Conservation (phyloP, 53 echinoderm and acorn worm species). For the Holothuria leucospilota region DNA sequence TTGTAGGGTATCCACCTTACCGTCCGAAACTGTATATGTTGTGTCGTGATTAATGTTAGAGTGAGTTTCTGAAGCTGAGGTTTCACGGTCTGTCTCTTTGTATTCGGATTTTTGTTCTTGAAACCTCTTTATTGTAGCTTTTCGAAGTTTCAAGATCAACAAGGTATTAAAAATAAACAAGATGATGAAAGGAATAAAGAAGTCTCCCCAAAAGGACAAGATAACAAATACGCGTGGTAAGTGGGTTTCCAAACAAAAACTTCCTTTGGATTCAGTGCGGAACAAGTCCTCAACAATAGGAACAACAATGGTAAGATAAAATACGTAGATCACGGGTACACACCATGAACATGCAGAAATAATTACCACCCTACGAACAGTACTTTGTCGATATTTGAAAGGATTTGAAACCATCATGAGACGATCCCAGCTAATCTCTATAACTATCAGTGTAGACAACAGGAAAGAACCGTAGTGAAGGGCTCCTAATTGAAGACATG, state of each 20-base stretch:
- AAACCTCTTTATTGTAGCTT: neutral
- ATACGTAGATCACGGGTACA: neutral
- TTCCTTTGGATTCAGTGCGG: neutral
- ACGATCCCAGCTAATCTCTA: too few species aligned
- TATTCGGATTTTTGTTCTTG: neutral
- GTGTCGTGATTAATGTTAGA: neutral
- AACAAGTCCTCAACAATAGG: neutral
- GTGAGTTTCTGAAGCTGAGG: neutral
- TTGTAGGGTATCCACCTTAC: too few species aligned
- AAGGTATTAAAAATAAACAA: neutral
- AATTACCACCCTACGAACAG: neutral
- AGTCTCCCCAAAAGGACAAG: constrained; percentile 5
- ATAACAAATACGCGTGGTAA: neutral
- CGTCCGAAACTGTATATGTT: neutral
- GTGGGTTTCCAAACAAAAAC: neutral
- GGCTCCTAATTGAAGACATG: neutral
- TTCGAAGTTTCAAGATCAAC: neutral
- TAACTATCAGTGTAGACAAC: neutral
- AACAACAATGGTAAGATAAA: neutral
- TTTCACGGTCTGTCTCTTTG: neutral
- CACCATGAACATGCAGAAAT: neutral
- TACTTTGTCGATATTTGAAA: too few species aligned
- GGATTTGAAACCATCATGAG: too few species aligned
- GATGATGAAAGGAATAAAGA: neutral
- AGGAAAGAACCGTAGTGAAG: neutral